Conservation (phyloP, 1,140 invertebrate species). For the Lerema accius region DNA sequence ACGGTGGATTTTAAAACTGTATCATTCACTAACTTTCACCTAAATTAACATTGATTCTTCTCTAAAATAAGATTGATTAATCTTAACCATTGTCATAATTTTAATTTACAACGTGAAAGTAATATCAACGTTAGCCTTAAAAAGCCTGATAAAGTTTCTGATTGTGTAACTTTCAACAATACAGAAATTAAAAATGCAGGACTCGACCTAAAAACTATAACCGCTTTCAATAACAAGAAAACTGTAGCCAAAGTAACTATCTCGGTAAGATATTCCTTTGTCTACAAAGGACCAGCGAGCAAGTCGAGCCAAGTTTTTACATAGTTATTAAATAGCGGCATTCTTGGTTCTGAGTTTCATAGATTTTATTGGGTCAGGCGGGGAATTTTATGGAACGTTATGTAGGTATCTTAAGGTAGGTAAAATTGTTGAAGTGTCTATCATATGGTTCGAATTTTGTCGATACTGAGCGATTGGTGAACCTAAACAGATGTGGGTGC, state of each 20-base stretch:
- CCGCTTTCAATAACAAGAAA: constrained; percentile 10
- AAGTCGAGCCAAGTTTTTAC: not conserved
- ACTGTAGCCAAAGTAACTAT: constrained; percentile 21
- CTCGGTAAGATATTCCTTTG: constrained; percentile 36
- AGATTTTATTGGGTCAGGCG: not conserved
- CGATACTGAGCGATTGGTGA: too few species aligned
- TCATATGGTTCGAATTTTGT: too few species aligned
- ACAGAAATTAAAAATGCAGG: constrained; percentile 2
- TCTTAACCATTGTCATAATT: too few species aligned
- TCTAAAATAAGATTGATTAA: too few species aligned
- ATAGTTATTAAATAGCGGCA: constrained; percentile 5
- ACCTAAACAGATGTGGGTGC: too few species aligned
- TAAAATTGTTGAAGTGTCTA: too few species aligned
- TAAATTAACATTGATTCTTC: too few species aligned
- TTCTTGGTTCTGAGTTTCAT: constrained; percentile 1
- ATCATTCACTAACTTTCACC: too few species aligned
- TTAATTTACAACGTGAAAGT: too few species aligned
- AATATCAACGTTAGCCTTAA: too few species aligned
- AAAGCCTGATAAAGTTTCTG: not conserved
- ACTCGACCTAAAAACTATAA: constrained; percentile 2
- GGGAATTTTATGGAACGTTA: not conserved
- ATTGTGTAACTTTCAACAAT: not conserved
- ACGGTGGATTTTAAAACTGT: too few species aligned
- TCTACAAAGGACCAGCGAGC: constrained; percentile 31
- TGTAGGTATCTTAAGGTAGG: too few species aligned